Evolutionary conservation across 2,888 invertebrate genomes (phyloP), one percentile per base, ranked within the genome.

Genomic region (Bombyx huttoni): DNA sequence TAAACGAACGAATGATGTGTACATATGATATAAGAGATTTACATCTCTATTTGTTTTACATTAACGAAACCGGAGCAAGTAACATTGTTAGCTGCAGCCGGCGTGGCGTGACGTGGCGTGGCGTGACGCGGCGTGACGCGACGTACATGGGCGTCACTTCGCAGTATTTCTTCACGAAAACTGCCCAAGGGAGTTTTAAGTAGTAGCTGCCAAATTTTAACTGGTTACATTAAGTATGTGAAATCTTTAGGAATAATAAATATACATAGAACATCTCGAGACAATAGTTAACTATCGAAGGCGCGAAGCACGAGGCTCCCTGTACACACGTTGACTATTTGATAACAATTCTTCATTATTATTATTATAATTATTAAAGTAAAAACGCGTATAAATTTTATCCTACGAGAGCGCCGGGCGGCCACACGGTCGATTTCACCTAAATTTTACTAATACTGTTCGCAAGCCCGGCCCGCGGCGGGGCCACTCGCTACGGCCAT

Each of bases 1-100:
- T 40, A 12, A 3, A 35, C 5, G 78, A 76, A 77, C 73, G 33
- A 47, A 61, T 82, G 84, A 85, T 83, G 83, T 84, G 83, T 84
- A 78, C 68, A 73, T 70, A 76, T 83, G 82, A 82, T 84, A 82
- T 83, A 61, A 40, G 40, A 40, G 40, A 40, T 40, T 40, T 40
- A 10, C 12, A 40, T 40, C 40, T 40, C 40, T 3, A 6, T 40
- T 40, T 40, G 1, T 12, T 10, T 10, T 35, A 8, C 35, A 40
- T 8, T 5, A 24, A 24, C 24, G 24, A 24, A 24, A 24, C 24
- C 24, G 5, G 5, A 24, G 5, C 24, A 24, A 24, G 24, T 24
- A 24, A 24, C 24, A 24, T 24, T n/a, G n/a, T n/a, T n/a, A 24
- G 24, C 24, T 24, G 24, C 2, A 24, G 24, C 24, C 24, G 5